phyloP scores from a whole-genome alignment of 2,797 vertebrate species.

The Clarias laeviceps region DNA sequence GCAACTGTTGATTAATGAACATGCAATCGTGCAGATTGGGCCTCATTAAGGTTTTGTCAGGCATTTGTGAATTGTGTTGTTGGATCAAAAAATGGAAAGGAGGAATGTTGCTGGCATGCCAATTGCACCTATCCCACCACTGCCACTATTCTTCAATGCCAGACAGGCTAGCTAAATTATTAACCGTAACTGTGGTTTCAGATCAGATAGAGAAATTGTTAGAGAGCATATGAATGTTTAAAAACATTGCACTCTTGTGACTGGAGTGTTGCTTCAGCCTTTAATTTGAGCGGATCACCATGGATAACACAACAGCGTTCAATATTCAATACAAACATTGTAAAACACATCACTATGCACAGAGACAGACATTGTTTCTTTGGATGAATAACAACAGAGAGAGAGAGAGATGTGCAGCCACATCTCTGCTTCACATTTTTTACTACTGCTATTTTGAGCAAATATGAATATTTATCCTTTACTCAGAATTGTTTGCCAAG shows the following conservation, averaged over 20 bases:
- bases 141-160: conserved; percentile 59
- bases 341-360: conserved; percentile 4
- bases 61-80: conserved; percentile 36
- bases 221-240: conserved; percentile 79
- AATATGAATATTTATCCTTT: conserved; percentile 39
- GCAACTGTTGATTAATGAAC: conserved; percentile 54
- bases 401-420: conserved; percentile 14
- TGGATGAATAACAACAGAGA: conserved; percentile 16
- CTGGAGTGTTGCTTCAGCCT: conserved; percentile 41
- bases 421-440: not conserved
- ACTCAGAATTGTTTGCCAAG: conserved; percentile 25
- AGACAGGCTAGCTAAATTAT: conserved; percentile 74
- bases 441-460: conserved; percentile 38
- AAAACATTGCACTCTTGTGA: conserved; percentile 68
- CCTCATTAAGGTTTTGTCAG: conserved; percentile 43
- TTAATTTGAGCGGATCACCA: conserved; percentile 48
- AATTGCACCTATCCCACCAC: conserved; percentile 61
- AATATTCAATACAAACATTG: conserved; percentile 37
- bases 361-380: conserved; percentile 33
- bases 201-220: conserved; percentile 79
- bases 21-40: conserved; percentile 34
- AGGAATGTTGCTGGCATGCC: conserved; percentile 47
- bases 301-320: conserved; percentile 38
- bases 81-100: conserved; percentile 28
- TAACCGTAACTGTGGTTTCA: conserved; percentile 67